Conservation (phyloP, 1,140 invertebrate species). For the Bombus huntii region DNA sequence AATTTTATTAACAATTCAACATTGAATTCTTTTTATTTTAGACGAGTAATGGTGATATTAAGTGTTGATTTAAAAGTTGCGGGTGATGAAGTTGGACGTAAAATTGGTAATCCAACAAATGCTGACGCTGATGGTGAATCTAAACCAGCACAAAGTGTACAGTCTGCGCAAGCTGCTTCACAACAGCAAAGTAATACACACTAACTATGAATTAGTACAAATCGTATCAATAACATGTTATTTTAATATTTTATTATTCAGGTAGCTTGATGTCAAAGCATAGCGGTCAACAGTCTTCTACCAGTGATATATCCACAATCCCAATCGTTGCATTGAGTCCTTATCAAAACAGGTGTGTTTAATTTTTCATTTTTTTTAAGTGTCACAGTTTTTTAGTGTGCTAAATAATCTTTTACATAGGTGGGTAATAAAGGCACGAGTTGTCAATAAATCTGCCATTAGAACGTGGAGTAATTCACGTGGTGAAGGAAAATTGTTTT, state of each 20-base stretch:
- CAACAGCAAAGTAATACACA: not conserved
- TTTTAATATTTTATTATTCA: conserved; percentile 6
- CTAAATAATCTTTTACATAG: conserved; percentile 78
- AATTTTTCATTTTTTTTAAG: not conserved
- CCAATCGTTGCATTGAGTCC: conserved; percentile 93
- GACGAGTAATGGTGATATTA: conserved; percentile 92
- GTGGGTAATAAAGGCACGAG: conserved; percentile 96
- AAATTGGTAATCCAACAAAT: conserved; percentile 90
- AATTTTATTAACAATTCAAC: too few relatives aligned
- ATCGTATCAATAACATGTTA: not conserved
- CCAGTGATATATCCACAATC: conserved; percentile 72
- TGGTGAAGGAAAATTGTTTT: conserved; percentile 97
- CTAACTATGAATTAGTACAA: not conserved
- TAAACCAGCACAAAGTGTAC: conserved; percentile 24
- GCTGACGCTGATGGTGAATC: conserved; percentile 60
- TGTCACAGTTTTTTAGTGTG: not conserved
- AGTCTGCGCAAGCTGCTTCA: not conserved
- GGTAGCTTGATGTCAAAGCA: conserved; percentile 4
- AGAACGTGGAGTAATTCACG: conserved; percentile 95
- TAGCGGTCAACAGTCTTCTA: not conserved
- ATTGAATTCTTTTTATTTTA: conserved; percentile 32
- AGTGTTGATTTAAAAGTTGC: conserved; percentile 89
- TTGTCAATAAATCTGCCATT: conserved; percentile 92
- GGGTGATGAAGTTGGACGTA: conserved; percentile 88
- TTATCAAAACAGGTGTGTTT: conserved; percentile 92